A percentile compares a stretch with the other conserved stretches of the same genome.
Evolutionary conservation across 2,888 invertebrate genomes (phyloP).

Genomic region (Melanchra persicariae): DNA sequence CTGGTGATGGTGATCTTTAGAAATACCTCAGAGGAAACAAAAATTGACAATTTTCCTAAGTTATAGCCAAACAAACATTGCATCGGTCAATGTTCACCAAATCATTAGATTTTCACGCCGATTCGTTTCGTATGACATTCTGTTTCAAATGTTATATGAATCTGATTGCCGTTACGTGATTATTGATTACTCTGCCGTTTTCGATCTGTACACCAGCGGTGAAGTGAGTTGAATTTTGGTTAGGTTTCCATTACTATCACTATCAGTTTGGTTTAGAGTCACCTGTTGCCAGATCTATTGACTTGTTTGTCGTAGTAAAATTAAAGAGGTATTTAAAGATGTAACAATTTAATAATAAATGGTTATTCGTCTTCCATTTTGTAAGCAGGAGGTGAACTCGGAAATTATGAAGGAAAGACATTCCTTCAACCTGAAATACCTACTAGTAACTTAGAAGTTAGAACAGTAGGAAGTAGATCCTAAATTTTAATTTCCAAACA

Average conservation of each 20-base stretch:
- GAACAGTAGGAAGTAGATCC: too few relatives aligned
- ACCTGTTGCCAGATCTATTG: neutral
- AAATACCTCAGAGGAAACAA: neutral
- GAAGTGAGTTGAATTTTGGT: too few relatives aligned
- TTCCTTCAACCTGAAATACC: neutral
- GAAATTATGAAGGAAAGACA: neutral
- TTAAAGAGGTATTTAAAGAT: too few relatives aligned
- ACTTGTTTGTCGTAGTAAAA: neutral
- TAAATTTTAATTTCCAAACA: too few relatives aligned
- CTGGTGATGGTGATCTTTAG: neutral
- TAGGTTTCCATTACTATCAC: neutral
- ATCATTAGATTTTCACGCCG: slow-evolving; percentile 39
- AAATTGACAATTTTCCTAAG: neutral
- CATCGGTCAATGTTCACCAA: slow-evolving; percentile 8
- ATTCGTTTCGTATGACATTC: slow-evolving; percentile 60
- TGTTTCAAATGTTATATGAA: slow-evolving; percentile 56
- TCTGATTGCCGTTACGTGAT: slow-evolving; percentile 35
- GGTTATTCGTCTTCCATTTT: too few relatives aligned
- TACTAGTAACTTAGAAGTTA: too few relatives aligned
- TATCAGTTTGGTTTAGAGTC: too few relatives aligned
- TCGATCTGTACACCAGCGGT: too few relatives aligned
- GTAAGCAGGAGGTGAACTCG: neutral
- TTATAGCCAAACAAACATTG: slow-evolving; percentile 28
- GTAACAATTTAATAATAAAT: neutral
- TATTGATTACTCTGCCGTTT: slow-evolving; percentile 10